Percentiles rank a stretch among this genome's conserved stretches.
These are phyloP conservation scores for Lepus europaeus DNA, from an alignment of 2,113 vertebrate genomes.

Conservation along the genomic window DNA sequence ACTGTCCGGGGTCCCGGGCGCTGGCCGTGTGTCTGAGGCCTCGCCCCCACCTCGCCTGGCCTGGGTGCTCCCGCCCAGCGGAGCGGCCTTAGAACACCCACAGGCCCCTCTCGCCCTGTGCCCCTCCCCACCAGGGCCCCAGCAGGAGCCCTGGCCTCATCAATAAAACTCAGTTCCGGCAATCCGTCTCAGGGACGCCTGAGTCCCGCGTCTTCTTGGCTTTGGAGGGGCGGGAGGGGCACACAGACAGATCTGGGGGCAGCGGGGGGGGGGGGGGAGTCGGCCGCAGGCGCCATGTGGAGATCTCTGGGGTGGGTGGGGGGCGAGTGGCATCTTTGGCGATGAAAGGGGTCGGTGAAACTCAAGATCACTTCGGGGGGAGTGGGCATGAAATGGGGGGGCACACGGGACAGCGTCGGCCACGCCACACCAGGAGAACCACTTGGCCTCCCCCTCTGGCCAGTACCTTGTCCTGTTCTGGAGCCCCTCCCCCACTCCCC, in stretches of 20 bases:
- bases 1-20: conserved; percentile 21
- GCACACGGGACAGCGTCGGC: not conserved
- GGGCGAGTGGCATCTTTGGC: not conserved
- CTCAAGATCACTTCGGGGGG: not conserved
- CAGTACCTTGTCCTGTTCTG: too few species aligned
- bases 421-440: not conserved
- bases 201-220: too few species aligned
- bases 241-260: not conserved
- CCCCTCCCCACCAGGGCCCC: conserved; percentile 73
- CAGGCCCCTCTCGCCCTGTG: not conserved
- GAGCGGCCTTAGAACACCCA: not conserved
- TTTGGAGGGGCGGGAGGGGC: not conserved
- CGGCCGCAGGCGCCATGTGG: not conserved
- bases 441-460: not conserved
- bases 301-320: not conserved
- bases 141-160: conserved; percentile 62
- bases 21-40: conserved; percentile 37
- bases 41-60: conserved; percentile 20
- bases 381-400: not conserved
- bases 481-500: too few species aligned
- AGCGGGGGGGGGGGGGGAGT: not conserved
- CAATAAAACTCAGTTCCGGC: conserved; percentile 79
- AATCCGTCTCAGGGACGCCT: conserved; percentile 31
- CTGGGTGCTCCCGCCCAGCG: conserved; percentile 39
- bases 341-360: not conserved